Conservation (phyloP, 1,140 invertebrate genomes). For the Cheumatopsyche charites region DNA sequence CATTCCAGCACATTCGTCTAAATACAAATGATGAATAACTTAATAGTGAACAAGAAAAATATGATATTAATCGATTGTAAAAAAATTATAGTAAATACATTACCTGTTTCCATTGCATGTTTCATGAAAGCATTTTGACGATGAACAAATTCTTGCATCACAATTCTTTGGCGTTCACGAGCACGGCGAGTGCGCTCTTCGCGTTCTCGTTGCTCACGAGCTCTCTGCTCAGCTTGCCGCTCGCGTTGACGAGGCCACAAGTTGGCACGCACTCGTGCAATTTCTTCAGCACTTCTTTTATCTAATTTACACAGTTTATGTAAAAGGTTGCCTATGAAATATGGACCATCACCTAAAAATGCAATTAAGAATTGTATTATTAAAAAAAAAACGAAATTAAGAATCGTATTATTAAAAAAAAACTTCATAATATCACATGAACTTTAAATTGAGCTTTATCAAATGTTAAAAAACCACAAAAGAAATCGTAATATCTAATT, state of each 20-base stretch:
- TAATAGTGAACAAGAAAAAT: neutral
- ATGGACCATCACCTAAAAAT: conserved; percentile 76
- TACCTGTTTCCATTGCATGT: conserved; percentile 74
- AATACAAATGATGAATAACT: conserved; percentile 28
- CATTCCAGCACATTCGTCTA: conserved; percentile 66
- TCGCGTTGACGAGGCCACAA: conserved; percentile 82
- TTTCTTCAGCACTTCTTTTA: conserved; percentile 68
- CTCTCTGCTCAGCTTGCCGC: conserved; percentile 74
- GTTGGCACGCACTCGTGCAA: conserved; percentile 70
- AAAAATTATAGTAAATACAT: neutral
- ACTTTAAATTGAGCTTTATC: too few relatives aligned
- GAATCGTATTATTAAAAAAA: neutral
- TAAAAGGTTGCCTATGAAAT: conserved; percentile 81
- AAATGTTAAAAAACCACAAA: too few relatives aligned
- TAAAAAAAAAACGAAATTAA: conserved; percentile 10
- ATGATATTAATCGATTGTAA: neutral
- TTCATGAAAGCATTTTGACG: conserved; percentile 93
- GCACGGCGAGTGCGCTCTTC: conserved; percentile 83
- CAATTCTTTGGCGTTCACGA: conserved; percentile 85
- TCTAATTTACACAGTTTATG: conserved; percentile 75
- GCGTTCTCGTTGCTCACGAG: conserved; percentile 74
- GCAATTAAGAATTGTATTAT: conserved; percentile 9
- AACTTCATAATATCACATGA: too few relatives aligned
- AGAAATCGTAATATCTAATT: too few relatives aligned
- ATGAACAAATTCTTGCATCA: conserved; percentile 92